A percentile compares a stretch with the other conserved stretches of the same genome.
Conservation (phyloP, 2,113 vertebrate species). For the Chionodraco myersi region DNA sequence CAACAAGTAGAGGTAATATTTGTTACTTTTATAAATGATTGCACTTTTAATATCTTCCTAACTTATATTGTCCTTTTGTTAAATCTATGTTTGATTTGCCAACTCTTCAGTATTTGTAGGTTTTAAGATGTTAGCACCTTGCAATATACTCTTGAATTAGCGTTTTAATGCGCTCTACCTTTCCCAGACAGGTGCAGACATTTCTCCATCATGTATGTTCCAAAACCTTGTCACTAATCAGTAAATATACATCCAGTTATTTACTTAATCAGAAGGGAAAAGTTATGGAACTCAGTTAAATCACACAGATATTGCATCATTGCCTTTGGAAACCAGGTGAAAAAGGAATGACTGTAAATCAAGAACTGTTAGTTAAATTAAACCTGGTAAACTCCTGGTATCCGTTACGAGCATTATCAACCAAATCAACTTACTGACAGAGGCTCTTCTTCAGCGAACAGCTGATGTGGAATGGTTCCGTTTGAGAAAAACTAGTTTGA, state of each 20-base stretch:
- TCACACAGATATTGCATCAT: background rate
- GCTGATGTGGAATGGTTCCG: background rate
- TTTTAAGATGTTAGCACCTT: no score
- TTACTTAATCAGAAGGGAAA: background rate
- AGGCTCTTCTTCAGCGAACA: conserved; percentile 7
- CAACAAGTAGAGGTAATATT: no score
- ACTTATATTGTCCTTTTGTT: no score
- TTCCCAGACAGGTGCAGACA: background rate
- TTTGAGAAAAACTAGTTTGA: background rate
- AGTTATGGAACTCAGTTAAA: background rate
- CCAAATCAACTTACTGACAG: conserved; percentile 39
- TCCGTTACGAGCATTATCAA: background rate
- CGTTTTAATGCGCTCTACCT: background rate
- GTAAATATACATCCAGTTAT: background rate
- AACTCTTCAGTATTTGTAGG: no score
- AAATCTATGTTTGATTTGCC: no score
- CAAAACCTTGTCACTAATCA: background rate
- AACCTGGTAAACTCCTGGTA: background rate
- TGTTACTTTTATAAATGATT: no score
- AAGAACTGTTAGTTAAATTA: background rate
- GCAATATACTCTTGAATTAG: accelerated
- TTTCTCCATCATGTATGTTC: background rate
- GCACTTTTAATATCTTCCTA: no score
- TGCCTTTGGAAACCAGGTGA: background rate
- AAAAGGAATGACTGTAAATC: background rate